phyloP scores from a whole-genome alignment of 2,888 invertebrate species.

The Azorinus chamasolen region DNA sequence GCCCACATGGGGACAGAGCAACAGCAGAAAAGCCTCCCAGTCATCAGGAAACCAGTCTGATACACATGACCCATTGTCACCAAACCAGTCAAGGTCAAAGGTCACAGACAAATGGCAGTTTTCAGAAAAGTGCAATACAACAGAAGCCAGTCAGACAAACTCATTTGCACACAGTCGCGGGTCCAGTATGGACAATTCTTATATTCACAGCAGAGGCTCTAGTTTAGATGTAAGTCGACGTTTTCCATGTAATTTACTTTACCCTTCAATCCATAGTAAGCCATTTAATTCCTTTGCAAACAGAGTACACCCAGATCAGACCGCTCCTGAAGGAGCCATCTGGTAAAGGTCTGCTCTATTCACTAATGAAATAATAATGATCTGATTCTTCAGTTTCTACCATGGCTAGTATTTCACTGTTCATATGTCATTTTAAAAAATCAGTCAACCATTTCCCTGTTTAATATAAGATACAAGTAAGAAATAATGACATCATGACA shows the following conservation, averaged over 20 bases:
- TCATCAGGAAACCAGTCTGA: constrained; percentile 48
- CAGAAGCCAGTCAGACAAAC: neutral
- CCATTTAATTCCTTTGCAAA: too few relatives aligned
- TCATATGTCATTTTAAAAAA: too few relatives aligned
- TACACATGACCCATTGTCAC: neutral
- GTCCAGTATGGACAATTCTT: constrained; percentile 46
- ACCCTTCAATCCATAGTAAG: too few relatives aligned
- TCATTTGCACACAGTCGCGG: constrained; percentile 33
- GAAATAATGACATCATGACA: too few relatives aligned
- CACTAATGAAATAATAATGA: too few relatives aligned
- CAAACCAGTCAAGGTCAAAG: constrained; percentile 38
- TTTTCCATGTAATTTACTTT: neutral
- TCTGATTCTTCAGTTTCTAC: too few relatives aligned
- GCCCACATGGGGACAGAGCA: neutral
- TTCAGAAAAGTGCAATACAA: constrained; percentile 7
- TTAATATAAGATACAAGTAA: too few relatives aligned
- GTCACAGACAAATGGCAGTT: constrained; percentile 57
- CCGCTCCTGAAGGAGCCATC: too few relatives aligned
- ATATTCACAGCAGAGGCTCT: constrained; percentile 40
- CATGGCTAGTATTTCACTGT: too few relatives aligned
- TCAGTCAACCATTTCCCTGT: too few relatives aligned
- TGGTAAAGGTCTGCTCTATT: too few relatives aligned
- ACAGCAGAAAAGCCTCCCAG: constrained; percentile 17
- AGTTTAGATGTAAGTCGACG: constrained; percentile 55
- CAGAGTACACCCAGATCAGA: too few relatives aligned